These are phyloP conservation scores for Caenorhabditis remanei DNA, from an alignment of 1,140 invertebrate species.

Conservation along the genomic window DNA sequence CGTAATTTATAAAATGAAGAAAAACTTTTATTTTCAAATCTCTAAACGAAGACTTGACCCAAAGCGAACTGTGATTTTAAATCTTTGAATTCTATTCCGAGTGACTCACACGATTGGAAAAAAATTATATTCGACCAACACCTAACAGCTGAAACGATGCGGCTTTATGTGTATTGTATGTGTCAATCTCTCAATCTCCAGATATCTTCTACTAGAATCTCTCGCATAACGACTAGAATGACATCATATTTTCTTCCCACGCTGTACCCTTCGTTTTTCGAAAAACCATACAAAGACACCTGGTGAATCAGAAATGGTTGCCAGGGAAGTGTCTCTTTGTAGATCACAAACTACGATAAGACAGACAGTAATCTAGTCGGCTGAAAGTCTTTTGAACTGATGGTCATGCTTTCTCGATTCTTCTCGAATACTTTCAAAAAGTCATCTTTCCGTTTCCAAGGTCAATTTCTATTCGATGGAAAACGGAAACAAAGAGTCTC, in stretches of 20 bases:
- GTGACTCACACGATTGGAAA: too few relatives aligned
- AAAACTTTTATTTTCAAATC: too few relatives aligned
- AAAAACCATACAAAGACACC: neutral
- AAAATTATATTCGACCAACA: too few relatives aligned
- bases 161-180: neutral
- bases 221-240: neutral
- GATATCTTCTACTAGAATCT: neutral
- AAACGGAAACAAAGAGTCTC: slow-evolving; percentile 5
- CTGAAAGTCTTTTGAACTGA: slow-evolving; percentile 27
- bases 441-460: slow-evolving; percentile 20
- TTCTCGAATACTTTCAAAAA: slow-evolving; percentile 40
- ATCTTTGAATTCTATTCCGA: too few relatives aligned
- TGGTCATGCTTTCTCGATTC: slow-evolving; percentile 14
- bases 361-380: neutral
- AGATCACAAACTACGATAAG: slow-evolving; percentile 55
- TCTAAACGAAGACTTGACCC: too few relatives aligned
- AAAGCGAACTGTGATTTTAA: too few relatives aligned
- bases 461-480: neutral
- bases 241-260: slow-evolving; percentile 6
- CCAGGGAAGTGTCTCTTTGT: neutral
- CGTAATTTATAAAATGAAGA: too few relatives aligned
- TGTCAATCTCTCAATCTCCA: neutral
- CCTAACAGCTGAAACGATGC: neutral
- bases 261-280: neutral
- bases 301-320: neutral